Evolutionary conservation across 2,888 invertebrate species (phyloP).

Genomic region (Thecophora atra): DNA sequence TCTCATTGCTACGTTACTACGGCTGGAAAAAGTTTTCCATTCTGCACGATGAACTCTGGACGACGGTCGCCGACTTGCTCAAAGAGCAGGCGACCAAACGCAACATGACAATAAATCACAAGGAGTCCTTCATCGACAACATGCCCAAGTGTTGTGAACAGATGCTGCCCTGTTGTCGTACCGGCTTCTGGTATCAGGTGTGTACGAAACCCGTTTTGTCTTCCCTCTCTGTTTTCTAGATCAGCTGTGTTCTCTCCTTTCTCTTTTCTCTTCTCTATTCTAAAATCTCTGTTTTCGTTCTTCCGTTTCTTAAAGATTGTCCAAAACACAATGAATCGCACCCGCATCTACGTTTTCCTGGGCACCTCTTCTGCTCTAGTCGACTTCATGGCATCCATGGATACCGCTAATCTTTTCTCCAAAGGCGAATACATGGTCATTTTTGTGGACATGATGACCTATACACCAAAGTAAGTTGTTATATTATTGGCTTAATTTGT

Average conservation of each 20-base stretch:
- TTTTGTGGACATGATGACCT: conserved; percentile 92
- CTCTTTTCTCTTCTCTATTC: neutral
- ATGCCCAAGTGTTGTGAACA: conserved; percentile 80
- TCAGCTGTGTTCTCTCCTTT: neutral
- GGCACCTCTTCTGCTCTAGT: conserved; percentile 86
- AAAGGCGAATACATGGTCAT: conserved; percentile 96
- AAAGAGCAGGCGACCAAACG: conserved; percentile 77
- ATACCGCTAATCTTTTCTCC: conserved; percentile 84
- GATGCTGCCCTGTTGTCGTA: conserved; percentile 78
- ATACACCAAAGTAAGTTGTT: conserved; percentile 71
- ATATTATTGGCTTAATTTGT: neutral
- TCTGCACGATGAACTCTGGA: conserved; percentile 82
- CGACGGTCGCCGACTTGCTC: conserved; percentile 83
- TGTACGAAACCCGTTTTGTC: conserved; percentile 22
- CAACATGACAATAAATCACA: conserved; percentile 87
- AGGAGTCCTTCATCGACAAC: conserved; percentile 75
- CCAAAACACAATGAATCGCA: conserved; percentile 85
- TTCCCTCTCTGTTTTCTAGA: neutral
- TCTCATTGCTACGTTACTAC: conserved; percentile 89
- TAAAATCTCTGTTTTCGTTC: neutral
- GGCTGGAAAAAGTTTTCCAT: conserved; percentile 95
- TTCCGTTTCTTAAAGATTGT: conserved; percentile 58
- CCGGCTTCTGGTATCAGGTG: conserved; percentile 83
- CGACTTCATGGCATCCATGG: conserved; percentile 92
- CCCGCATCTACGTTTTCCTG: conserved; percentile 93